Percentiles rank a stretch among this genome's conserved stretches.
Evolutionary conservation across 1,140 invertebrate species (phyloP).

Genomic region (Drosophila simulans): DNA sequence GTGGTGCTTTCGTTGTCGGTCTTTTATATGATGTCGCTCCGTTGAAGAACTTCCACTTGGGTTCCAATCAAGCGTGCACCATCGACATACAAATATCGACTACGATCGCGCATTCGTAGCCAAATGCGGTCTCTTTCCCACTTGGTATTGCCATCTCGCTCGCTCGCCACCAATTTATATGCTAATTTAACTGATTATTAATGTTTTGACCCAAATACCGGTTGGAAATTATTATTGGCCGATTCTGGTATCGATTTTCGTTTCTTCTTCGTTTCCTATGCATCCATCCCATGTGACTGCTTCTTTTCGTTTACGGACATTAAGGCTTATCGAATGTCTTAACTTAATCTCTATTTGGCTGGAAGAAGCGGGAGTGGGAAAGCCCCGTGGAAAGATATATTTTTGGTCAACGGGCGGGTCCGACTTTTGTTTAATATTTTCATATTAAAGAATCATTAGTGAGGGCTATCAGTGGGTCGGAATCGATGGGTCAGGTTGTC

Average conservation of each 20-base stretch:
- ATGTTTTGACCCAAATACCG: conserved; percentile 84
- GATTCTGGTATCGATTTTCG: conserved; percentile 71
- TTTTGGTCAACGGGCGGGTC: conserved; percentile 36
- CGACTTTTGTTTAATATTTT: conserved; percentile 37
- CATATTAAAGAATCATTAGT: conserved; percentile 59
- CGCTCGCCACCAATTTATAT: conserved; percentile 80
- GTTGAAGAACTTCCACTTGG: conserved; percentile 47
- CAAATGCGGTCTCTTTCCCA: conserved; percentile 27
- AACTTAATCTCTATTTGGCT: conserved; percentile 26
- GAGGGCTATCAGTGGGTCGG: conserved; percentile 33
- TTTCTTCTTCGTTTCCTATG: conserved; percentile 41
- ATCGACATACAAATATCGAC: conserved; percentile 49
- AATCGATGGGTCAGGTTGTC: conserved; percentile 48
- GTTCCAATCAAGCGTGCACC: conserved; percentile 49
- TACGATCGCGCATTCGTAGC: conserved; percentile 43
- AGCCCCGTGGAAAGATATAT: conserved; percentile 48
- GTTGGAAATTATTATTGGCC: conserved; percentile 79
- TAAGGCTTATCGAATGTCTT: conserved; percentile 55
- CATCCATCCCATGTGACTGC: conserved; percentile 28
- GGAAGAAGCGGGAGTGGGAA: neutral
- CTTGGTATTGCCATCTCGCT: neutral
- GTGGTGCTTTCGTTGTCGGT: conserved; percentile 67
- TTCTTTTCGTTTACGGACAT: conserved; percentile 29
- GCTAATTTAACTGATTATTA: conserved; percentile 84
- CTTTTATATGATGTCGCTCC: conserved; percentile 33